Percentiles rank a stretch among this genome's conserved stretches.
phyloP scores from a whole-genome alignment of 2,888 invertebrate species.

The Siphlonurus alternatus region DNA sequence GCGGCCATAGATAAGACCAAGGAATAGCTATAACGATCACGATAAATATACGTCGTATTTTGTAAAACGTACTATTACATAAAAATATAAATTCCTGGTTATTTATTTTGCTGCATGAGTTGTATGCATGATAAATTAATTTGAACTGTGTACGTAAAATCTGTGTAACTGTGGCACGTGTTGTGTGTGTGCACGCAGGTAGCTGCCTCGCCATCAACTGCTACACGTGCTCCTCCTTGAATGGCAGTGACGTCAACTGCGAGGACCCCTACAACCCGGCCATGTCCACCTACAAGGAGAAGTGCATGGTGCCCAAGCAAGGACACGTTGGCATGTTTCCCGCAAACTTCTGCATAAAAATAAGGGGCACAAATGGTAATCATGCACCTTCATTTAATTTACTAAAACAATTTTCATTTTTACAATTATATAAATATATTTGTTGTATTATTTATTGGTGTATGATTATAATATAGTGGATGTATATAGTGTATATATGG shows the following conservation, averaged over 20 bases:
- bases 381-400: not conserved
- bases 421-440: not conserved
- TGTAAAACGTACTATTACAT: too few species aligned
- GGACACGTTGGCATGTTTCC: slow-evolving; percentile 31
- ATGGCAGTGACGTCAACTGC: slow-evolving; percentile 29
- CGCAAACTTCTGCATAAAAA: slow-evolving; percentile 35
- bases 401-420: not conserved
- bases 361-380: slow-evolving; percentile 31
- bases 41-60: too few species aligned
- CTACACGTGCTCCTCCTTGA: slow-evolving; percentile 31
- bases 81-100: too few species aligned
- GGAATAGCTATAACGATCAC: too few species aligned
- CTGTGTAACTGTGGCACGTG: too few species aligned
- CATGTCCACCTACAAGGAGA: slow-evolving; percentile 24
- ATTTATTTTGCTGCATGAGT: too few species aligned
- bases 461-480: not conserved
- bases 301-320: slow-evolving; percentile 31
- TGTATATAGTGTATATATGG: not conserved
- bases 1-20: too few species aligned
- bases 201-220: slow-evolving; percentile 24
- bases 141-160: too few species aligned
- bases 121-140: too few species aligned
- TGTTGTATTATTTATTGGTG: not conserved
- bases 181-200: too few species aligned
- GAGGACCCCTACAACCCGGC: slow-evolving; percentile 34